Percentiles rank a stretch among this genome's conserved stretches.
Evolutionary conservation across 1,140 invertebrate species (phyloP).

Genomic region (Leptoteleia sp.): DNA sequence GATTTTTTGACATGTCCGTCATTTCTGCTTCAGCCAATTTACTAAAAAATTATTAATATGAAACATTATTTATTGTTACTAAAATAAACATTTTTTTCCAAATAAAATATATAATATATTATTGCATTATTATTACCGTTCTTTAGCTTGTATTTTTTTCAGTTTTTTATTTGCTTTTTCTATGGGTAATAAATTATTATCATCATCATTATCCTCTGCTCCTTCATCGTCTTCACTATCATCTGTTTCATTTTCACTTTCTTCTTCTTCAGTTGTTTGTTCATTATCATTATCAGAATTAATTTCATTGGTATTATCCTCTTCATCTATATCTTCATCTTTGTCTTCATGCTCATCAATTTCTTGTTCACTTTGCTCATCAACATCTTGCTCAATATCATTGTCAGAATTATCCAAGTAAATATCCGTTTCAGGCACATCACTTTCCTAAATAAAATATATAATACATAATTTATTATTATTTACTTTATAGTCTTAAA

Average conservation of each 20-base stretch:
- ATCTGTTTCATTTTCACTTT: slow-evolving; percentile 69
- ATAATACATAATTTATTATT: slow-evolving; percentile 4
- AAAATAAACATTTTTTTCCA: no score
- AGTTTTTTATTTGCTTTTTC: slow-evolving; percentile 92
- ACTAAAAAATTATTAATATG: slow-evolving; percentile 79
- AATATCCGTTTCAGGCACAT: slow-evolving; percentile 38
- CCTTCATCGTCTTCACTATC: slow-evolving; percentile 78
- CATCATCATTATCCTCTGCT: slow-evolving; percentile 80
- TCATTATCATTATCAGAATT: slow-evolving; percentile 83
- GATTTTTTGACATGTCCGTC: slow-evolving; percentile 87
- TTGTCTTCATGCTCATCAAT: slow-evolving; percentile 67
- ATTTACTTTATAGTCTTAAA: no score
- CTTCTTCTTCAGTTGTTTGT: slow-evolving; percentile 84
- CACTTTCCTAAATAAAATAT: slow-evolving; percentile 14
- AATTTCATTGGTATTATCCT: slow-evolving; percentile 67
- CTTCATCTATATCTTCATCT: slow-evolving; percentile 79
- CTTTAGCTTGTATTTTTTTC: slow-evolving; percentile 81
- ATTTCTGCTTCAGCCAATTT: slow-evolving; percentile 91
- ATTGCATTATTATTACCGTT: slow-evolving; percentile 63
- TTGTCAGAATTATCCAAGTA: slow-evolving; percentile 4
- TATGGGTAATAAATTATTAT: slow-evolving; percentile 90
- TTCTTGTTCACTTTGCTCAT: slow-evolving; percentile 77
- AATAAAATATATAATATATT: no score
- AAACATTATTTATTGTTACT: no score
- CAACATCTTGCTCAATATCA: slow-evolving; percentile 15